phyloP scores from a whole-genome alignment of 2,113 vertebrate species.

The Strigops habroptila region DNA sequence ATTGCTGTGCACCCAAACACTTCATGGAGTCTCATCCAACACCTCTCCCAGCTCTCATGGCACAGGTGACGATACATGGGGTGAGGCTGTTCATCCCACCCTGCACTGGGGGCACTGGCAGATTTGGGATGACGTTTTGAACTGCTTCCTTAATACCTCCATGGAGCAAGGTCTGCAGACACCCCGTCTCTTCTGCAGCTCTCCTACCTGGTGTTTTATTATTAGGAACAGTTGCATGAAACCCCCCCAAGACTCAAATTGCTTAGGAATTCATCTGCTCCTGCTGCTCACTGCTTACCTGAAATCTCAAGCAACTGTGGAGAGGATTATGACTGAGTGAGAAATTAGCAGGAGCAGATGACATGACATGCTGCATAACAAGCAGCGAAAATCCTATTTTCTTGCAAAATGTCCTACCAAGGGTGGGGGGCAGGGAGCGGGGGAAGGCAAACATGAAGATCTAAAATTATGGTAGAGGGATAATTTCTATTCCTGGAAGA shows the following conservation, averaged over 20 bases:
- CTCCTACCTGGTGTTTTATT: slow-evolving; percentile 42
- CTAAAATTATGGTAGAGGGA: neutral
- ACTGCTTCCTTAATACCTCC: neutral
- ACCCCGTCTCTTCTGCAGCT: neutral
- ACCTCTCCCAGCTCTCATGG: neutral
- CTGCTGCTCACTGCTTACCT: slow-evolving; percentile 57
- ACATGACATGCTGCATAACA: slow-evolving; percentile 29
- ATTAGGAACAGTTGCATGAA: slow-evolving; percentile 21
- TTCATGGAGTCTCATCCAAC: neutral
- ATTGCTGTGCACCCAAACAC: neutral
- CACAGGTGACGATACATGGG: neutral
- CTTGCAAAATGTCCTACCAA: slow-evolving; percentile 38
- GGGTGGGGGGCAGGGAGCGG: rapidly evolving
- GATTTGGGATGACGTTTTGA: neutral
- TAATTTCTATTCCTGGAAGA: slow-evolving; percentile 22
- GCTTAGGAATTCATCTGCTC: slow-evolving; percentile 61
- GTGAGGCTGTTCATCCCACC: neutral
- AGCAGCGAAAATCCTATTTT: slow-evolving; percentile 1
- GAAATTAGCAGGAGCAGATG: slow-evolving; percentile 58
- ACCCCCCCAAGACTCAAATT: slow-evolving; percentile 1
- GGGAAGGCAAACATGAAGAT: neutral
- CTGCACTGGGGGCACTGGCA: neutral
- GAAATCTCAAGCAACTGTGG: slow-evolving; percentile 55
- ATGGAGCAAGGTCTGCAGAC: neutral
- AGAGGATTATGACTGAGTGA: slow-evolving; percentile 63